Percentiles rank a stretch among this genome's conserved stretches.
phyloP scores from a whole-genome alignment of 1,140 invertebrate species.

The Stenopsyche tienmushanensis region DNA sequence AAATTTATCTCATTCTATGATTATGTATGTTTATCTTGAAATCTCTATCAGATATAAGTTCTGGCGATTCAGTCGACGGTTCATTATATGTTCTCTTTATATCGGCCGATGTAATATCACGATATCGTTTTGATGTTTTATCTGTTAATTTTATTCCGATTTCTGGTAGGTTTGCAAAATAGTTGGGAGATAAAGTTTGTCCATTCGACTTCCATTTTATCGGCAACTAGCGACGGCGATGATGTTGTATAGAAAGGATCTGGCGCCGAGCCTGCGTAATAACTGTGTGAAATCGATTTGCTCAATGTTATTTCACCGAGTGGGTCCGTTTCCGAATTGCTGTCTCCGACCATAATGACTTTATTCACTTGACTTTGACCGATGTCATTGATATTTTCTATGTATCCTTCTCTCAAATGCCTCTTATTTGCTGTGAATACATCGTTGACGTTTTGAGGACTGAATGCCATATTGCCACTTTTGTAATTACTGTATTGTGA shows the following conservation, averaged over 20 bases:
- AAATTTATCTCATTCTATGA: constrained; percentile 35
- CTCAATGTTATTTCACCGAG: constrained; percentile 32
- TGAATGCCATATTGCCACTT: constrained; percentile 55
- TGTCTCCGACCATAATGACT: constrained; percentile 20
- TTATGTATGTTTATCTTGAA: constrained; percentile 35
- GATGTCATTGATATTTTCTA: constrained; percentile 13
- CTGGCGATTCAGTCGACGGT: constrained; percentile 10
- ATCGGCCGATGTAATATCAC: constrained; percentile 28
- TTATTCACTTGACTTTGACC: constrained; percentile 27
- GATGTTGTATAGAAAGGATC: constrained; percentile 33
- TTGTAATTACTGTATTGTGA: constrained; percentile 54
- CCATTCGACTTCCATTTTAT: constrained; percentile 6
- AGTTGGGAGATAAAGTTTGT: constrained; percentile 34
- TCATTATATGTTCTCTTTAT: constrained; percentile 22
- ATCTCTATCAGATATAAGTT: not conserved
- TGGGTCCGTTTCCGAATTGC: constrained; percentile 2
- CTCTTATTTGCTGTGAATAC: constrained; percentile 45
- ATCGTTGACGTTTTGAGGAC: constrained; percentile 55
- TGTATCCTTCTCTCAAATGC: constrained; percentile 21
- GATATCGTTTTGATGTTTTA: constrained; percentile 25
- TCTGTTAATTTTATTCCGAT: constrained; percentile 30
- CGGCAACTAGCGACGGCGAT: not conserved
- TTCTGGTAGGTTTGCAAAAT: constrained; percentile 15
- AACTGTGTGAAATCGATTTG: constrained; percentile 40
- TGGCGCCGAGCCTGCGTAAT: constrained; percentile 38